phyloP scores from a whole-genome alignment of 2,888 invertebrate species.

The Meloe dianella region DNA sequence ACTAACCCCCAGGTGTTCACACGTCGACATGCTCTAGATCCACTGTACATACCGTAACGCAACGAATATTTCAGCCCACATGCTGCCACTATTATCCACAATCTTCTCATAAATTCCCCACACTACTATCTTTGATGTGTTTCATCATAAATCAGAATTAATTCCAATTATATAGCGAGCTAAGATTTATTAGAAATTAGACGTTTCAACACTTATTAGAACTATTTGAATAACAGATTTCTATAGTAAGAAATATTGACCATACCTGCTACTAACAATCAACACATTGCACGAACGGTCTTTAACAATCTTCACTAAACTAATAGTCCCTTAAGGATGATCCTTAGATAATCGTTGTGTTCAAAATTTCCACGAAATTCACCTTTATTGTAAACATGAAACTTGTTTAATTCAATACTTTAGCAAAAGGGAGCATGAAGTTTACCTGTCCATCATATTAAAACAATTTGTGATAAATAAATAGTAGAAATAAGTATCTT shows the following conservation, averaged over 20 bases:
- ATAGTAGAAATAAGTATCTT: neutral
- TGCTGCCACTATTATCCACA: constrained; percentile 22
- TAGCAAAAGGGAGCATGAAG: neutral
- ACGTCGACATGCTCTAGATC: constrained; percentile 28
- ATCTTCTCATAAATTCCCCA: constrained; percentile 23
- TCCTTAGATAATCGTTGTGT: neutral
- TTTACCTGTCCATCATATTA: too few relatives aligned
- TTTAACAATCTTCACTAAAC: neutral
- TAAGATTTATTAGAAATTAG: constrained; percentile 20
- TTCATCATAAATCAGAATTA: constrained; percentile 16
- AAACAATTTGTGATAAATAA: too few relatives aligned
- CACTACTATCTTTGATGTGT: neutral
- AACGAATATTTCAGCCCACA: constrained; percentile 14
- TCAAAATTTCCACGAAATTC: neutral
- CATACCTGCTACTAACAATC: neutral
- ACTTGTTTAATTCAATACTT: neutral
- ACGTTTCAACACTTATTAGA: neutral
- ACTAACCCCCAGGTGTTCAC: constrained; percentile 40
- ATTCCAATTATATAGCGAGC: constrained; percentile 12
- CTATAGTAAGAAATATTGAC: neutral
- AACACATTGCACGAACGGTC: neutral
- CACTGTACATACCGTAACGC: constrained; percentile 21
- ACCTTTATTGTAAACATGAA: neutral
- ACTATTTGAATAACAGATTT: neutral
- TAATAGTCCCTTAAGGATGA: constrained; percentile 1